Conservation (phyloP, 2,113 vertebrate species). For the Megalops atlanticus region DNA sequence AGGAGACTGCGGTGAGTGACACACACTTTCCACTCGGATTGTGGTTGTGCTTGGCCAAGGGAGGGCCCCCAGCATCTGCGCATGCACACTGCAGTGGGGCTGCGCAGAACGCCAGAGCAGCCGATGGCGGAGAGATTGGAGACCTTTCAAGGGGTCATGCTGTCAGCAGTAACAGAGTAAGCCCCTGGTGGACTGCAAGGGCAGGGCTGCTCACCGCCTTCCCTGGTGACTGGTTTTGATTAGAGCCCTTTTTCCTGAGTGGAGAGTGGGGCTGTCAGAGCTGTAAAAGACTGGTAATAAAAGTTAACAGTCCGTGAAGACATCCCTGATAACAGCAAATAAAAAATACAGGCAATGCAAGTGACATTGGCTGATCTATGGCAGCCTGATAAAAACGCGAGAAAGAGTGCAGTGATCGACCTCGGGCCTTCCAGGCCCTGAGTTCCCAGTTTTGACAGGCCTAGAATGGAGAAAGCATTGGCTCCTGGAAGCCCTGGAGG, state of each 20-base stretch:
- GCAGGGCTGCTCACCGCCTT: background rate
- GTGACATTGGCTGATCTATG: background rate
- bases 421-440: no score
- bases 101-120: background rate
- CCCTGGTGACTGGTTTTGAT: background rate
- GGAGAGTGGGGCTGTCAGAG: background rate
- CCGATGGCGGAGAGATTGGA: background rate
- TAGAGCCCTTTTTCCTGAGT: background rate
- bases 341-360: background rate
- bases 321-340: slow-evolving; percentile 16
- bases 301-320: slow-evolving; percentile 22
- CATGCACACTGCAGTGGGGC: background rate
- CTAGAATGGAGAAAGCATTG: no score
- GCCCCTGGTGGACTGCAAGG: background rate
- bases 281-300: slow-evolving; percentile 9
- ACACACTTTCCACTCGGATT: slow-evolving; percentile 42
- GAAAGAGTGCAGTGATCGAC: background rate
- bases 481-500: no score
- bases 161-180: background rate
- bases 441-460: no score
- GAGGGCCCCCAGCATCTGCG: background rate
- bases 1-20: slow-evolving; percentile 42
- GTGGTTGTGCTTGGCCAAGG: background rate
- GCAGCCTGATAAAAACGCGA: background rate
- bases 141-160: background rate